A percentile compares a stretch with the other conserved stretches of the same genome.
phyloP scores from a whole-genome alignment of 2,888 invertebrate genomes.

The Steinernema carpocapsae region DNA sequence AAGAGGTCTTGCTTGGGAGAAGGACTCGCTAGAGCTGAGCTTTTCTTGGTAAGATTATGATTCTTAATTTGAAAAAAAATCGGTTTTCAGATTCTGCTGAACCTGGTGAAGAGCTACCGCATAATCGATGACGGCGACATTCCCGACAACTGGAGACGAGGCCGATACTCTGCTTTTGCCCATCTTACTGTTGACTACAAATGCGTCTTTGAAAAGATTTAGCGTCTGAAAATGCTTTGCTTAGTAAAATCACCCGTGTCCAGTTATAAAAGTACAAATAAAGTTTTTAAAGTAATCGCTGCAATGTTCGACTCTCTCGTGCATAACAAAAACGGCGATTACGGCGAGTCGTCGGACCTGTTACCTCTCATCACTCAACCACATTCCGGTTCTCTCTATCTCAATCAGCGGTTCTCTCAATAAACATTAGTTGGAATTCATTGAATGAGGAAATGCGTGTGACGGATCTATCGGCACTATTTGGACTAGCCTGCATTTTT shows the following conservation, averaged over 20 bases:
- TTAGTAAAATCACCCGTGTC: too few species aligned
- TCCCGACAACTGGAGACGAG: neutral
- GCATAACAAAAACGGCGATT: too few species aligned
- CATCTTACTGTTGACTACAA: neutral
- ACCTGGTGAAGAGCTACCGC: slow-evolving; percentile 7
- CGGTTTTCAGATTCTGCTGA: neutral
- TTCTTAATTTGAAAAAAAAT: neutral
- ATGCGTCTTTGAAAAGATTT: slow-evolving; percentile 3
- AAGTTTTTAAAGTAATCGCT: neutral
- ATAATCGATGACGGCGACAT: neutral
- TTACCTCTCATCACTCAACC: too few species aligned
- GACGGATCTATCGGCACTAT: too few species aligned
- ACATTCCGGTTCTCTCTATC: too few species aligned
- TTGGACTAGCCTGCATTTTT: too few species aligned
- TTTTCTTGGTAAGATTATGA: neutral
- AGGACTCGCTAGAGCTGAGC: slow-evolving; percentile 11
- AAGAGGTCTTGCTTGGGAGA: too few species aligned
- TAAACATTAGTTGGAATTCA: too few species aligned
- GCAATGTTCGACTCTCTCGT: neutral
- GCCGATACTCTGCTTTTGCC: neutral
- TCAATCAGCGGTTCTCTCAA: too few species aligned
- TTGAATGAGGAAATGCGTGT: too few species aligned
- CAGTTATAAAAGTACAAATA: neutral
- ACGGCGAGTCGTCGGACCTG: too few species aligned
- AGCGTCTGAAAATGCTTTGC: too few species aligned